Base-by-base conservation (phyloP, 2,797 vertebrate species). In the Fratercula arctica region DNA sequence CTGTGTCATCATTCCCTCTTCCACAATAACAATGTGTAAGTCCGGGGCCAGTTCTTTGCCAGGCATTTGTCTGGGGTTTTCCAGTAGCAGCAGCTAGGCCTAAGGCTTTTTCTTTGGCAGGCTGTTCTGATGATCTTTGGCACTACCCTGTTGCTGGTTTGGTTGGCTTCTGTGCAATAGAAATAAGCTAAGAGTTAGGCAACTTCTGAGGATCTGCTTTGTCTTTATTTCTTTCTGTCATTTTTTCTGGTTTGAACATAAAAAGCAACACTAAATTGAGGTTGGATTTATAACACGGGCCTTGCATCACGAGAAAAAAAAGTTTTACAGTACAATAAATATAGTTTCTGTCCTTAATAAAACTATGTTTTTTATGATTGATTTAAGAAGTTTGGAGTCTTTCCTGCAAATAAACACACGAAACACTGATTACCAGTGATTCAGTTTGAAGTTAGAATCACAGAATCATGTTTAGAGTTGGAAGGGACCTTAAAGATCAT, bases 1-100 rank as follows among this genome's bases (percentile, higher is more conserved):
- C 78, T 77, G 80, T 94, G 94, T 95, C 95, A 95, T 94, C 88
- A 28, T 91, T 87, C 45, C 67, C n/a, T 96, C 57, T 81, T 86
- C 63, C 90, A 70, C 68, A 95, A 94, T 59, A 96, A 95, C 84
- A 95, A 91, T 94, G 75, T 93, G 77, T 64, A 93, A 92, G 64
- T 83, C 77, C 20, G 3, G 43, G 80, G 39, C 63, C 87, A 90
- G 41, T 64, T 92, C 63, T 79, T 84, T 95, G 80, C 88, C 94
- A 94, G 90, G 45, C 88, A 1, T 95, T 95, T 96, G 91, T 96
- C 88, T 94, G 81, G 95, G 91, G 84, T 96, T 96, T 97, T 95
- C 81, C 88, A 95, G 96, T 95, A 96, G 95, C 94, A 96, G 74
- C 78, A 94, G 63, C 56, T 60, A 82, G 67, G 80, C 90, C 90